Evolutionary conservation across 2,797 vertebrate genomes (phyloP).

Genomic region (Hylomyscus alleni): DNA sequence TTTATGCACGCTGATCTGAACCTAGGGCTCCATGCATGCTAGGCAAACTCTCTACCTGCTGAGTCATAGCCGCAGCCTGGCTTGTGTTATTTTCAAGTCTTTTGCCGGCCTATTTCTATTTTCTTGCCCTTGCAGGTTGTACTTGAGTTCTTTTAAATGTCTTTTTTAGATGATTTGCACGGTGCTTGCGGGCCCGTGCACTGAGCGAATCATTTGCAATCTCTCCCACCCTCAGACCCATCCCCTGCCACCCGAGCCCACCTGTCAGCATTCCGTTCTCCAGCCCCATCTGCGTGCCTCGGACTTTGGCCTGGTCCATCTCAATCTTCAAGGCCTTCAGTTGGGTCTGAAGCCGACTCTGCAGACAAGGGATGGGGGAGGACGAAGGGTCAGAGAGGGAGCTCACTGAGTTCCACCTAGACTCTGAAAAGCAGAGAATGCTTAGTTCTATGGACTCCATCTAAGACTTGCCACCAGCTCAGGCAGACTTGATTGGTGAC

Average conservation of each 20-base stretch:
- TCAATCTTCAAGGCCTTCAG: conserved; percentile 69
- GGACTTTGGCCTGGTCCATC: conserved; percentile 64
- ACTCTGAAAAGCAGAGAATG: neutral
- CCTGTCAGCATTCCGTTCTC: conserved; percentile 76
- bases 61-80: neutral
- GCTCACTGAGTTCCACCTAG: neutral
- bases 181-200: neutral
- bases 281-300: conserved; percentile 58
- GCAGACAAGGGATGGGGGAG: neutral
- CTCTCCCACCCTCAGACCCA: neutral
- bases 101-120: neutral
- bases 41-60: neutral
- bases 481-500: neutral
- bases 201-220: neutral
- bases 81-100: neutral
- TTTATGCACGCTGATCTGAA: neutral
- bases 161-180: neutral
- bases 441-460: neutral
- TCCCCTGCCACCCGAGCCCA: neutral
- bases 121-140: neutral
- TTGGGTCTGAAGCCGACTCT: conserved; percentile 69
- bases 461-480: neutral
- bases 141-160: neutral
- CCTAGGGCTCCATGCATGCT: neutral
- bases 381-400: neutral